Base-by-base conservation (phyloP, 2,797 vertebrate species). In the Alauda arvensis region DNA sequence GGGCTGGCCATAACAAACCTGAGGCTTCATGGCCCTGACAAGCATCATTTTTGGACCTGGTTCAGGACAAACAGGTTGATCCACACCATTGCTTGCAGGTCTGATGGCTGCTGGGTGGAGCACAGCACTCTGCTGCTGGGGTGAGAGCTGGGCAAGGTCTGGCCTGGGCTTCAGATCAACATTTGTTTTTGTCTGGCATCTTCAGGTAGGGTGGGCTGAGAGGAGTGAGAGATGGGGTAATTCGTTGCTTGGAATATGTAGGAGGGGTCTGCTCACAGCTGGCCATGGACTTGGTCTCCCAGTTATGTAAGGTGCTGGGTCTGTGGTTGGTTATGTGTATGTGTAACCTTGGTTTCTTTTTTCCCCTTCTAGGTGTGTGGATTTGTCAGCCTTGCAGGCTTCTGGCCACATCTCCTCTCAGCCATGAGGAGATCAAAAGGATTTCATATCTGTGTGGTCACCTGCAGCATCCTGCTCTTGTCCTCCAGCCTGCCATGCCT, bases 381-480 rank as follows among this genome's bases (percentile, higher is more conserved):
- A 78, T 77, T 83, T 77, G n/a, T 87, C 70, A 75, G 56, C 63
- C 80, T 91, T 76, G 61, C 69, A 72, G 34, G 21, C 70, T 85
- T 78, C 80, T 72, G 87, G 63, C n/a, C 55, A 26, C 76, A 26
- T 43, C 52, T 78, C 59, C 55, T 85, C 71, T 94, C 89, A 90
- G 86, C 85, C 76, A 97, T 97, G 97, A 96, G 83, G 82, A 89
- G 74, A 78, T 45, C 81, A 59, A 8, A 46, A 59, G 77, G 71
- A 59, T 76, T 88, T 81, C 66, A 91, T 21, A 26, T 67, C 71
- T 95, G 40, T 8, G 18, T 96, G 80, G 53, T 95, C 90, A 91
- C 96, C 76, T 96, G 94, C 78, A 89, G 95, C 87, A 75, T 97
- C 65, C 87, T 98, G 20, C 86, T 97, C 74, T 57, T 95, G 52